A percentile compares a stretch with the other conserved stretches of the same genome.
Conservation (phyloP, 2,888 invertebrate genomes). For the Bursaphelenchus okinawaensis region DNA sequence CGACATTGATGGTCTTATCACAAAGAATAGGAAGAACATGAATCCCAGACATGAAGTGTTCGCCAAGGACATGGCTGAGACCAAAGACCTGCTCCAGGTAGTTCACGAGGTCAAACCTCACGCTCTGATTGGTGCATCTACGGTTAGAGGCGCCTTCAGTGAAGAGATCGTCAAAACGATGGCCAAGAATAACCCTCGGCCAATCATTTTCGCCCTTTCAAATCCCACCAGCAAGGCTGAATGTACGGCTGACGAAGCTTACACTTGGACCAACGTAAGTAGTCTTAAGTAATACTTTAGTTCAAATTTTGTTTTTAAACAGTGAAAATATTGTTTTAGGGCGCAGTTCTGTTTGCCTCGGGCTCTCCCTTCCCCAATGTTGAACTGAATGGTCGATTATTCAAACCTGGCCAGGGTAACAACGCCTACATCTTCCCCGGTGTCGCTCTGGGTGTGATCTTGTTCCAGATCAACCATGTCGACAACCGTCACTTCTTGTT, state of each 20-base stretch:
- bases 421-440: constrained; percentile 98
- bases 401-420: constrained; percentile 89
- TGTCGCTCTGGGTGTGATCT: constrained; percentile 81
- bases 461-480: constrained; percentile 85
- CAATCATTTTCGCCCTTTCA: constrained; percentile 93
- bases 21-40: constrained; percentile 63
- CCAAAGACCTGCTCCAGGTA: constrained; percentile 75
- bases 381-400: constrained; percentile 72
- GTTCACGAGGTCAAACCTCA: constrained; percentile 77
- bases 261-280: constrained; percentile 74
- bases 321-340: constrained; percentile 64
- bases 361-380: constrained; percentile 92
- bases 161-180: constrained; percentile 77
- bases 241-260: constrained; percentile 98
- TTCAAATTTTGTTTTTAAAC: background rate
- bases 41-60: constrained; percentile 68
- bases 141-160: constrained; percentile 86
- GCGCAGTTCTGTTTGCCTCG: constrained; percentile 84
- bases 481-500: constrained; percentile 86
- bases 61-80: constrained; percentile 72
- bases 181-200: constrained; percentile 75
- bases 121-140: constrained; percentile 75
- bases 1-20: constrained; percentile 88
- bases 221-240: constrained; percentile 97
- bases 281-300: background rate